Base-by-base conservation (phyloP, 2,888 invertebrate species). In the Podotricha telesiphe region DNA sequence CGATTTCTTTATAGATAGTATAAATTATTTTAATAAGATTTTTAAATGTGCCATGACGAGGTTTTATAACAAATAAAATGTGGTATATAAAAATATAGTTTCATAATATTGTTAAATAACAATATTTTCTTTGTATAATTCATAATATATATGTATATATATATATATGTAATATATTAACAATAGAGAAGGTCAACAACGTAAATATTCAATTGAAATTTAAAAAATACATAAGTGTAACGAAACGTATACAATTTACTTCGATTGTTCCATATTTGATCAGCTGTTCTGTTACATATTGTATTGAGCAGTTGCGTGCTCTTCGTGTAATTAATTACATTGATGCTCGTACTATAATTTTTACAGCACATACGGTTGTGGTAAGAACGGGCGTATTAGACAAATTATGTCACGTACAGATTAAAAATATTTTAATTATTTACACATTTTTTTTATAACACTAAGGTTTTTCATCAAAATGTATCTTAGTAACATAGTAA, bases 191-290 rank as follows among this genome's bases (percentile, higher is more conserved):
- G 51, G 59, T 65, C 56, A 69, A 69, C 34, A 69, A 56, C 15
- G 58, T 66, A 66, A 66, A 70, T 70, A 51, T 51, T 65, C 40
- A 50, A 22, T 70, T 37, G 45, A 59, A 59, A 17, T 63, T 37
- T 55, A 56, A 65, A 64, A 70, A 61, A 55, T 45, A 28, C 40
- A 34, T 67, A 64, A 47, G 51, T 34, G 19, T 45, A 70, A 58
- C 58, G 11, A 19, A 56, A 42, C 22, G 48, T 63, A 69, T 45
- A 82, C 81, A 85, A 76, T 75, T 85, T 83, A 83, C 75, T 78
- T 76, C 80, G 78, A 86, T 86, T 87, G 86, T 86, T 84, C 74
- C 74, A 80, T 84, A 78, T 91, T 88, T 90, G 82, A 76, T 77
- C 89, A 91, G 88, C 83, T 89, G 89, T 82, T 73, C 73, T 80